phyloP scores from a whole-genome alignment of 2,797 vertebrate species.

The Sebastiscus tertius region DNA sequence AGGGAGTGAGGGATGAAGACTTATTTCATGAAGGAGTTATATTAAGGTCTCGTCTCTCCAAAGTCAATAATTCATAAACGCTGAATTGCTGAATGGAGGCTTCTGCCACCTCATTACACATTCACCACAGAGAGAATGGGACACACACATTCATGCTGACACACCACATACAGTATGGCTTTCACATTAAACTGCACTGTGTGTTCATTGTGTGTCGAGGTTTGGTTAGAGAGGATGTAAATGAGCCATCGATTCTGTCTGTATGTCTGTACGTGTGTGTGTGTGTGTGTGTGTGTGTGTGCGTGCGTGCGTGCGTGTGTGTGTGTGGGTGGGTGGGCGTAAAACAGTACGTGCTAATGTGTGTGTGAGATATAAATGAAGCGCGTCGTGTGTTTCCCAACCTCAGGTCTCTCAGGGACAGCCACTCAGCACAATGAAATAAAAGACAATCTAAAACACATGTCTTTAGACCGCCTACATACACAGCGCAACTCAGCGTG shows the following conservation, averaged over 20 bases:
- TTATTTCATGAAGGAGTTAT: constrained; percentile 76
- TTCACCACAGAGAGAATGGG: constrained; percentile 70
- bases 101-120: constrained; percentile 80
- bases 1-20: constrained; percentile 35
- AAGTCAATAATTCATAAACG: constrained; percentile 82
- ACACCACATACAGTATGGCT: constrained; percentile 60
- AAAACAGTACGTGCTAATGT: constrained; percentile 27
- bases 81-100: constrained; percentile 76
- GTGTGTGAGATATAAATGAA: constrained; percentile 59
- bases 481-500: constrained; percentile 47
- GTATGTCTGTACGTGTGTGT: constrained; percentile 3
- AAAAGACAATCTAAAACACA: constrained; percentile 71
- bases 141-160: constrained; percentile 69
- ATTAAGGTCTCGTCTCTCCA: constrained; percentile 76
- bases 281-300: constrained; percentile 19
- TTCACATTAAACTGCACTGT: constrained; percentile 53
- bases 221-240: constrained; percentile 54
- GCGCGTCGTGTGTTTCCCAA: constrained; percentile 53
- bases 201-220: constrained; percentile 39
- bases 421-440: constrained; percentile 67
- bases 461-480: constrained; percentile 55
- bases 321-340: background rate
- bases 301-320: constrained; percentile 20
- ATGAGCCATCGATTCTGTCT: constrained; percentile 63
- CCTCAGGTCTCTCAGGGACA: constrained; percentile 64